phyloP scores from a whole-genome alignment of 2,888 invertebrate species.

The Lottia gigantea region DNA sequence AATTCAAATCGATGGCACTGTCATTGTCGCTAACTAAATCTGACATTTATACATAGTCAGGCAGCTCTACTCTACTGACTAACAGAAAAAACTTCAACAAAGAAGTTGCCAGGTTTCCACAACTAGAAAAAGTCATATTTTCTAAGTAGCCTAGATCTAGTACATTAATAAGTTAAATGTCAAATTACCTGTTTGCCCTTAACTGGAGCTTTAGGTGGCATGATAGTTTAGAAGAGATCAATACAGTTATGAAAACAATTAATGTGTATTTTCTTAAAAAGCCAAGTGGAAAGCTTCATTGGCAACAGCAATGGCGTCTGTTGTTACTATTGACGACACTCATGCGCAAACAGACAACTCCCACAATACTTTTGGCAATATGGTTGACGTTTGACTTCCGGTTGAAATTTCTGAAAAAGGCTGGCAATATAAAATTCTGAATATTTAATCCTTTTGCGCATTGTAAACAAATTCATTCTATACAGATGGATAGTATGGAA shows the following conservation, averaged over 20 bases:
- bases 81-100: too few species aligned
- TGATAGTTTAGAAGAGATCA: conserved; percentile 25
- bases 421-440: background rate
- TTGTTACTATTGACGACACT: conserved; percentile 31
- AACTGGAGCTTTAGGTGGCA: conserved; percentile 47
- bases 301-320: conserved; percentile 24
- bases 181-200: conserved; percentile 49
- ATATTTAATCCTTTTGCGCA: background rate
- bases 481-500: conserved; percentile 56
- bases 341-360: conserved; percentile 18
- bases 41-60: too few species aligned
- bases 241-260: too few species aligned
- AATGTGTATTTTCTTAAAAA: too few species aligned
- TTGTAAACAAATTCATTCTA: background rate
- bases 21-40: too few species aligned
- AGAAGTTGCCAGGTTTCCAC: too few species aligned
- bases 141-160: background rate
- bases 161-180: background rate
- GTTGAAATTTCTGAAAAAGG: background rate
- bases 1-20: too few species aligned
- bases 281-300: background rate
- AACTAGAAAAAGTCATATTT: too few species aligned
- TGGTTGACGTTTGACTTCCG: background rate
- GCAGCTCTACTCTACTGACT: too few species aligned
- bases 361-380: background rate